phyloP scores from a whole-genome alignment of 2,888 invertebrate genomes.

The Sinelater perroti region DNA sequence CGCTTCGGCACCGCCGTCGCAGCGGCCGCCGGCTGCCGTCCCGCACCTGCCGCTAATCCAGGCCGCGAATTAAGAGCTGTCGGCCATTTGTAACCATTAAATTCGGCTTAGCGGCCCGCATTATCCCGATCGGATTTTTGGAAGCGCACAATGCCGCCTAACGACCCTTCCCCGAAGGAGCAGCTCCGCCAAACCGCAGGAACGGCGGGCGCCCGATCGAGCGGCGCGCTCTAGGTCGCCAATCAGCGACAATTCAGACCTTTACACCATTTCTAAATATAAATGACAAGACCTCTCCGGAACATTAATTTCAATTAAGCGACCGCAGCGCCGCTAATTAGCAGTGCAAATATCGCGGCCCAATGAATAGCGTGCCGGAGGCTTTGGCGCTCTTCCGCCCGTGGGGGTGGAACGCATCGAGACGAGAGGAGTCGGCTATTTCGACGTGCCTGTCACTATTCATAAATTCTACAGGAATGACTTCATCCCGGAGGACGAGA shows the following conservation, averaged over 20 bases:
- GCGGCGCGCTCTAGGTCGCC: constrained; percentile 17
- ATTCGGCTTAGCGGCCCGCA: constrained; percentile 2
- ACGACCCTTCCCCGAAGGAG: no score
- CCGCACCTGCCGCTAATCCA: constrained; percentile 27
- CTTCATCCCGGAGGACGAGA: constrained; percentile 1
- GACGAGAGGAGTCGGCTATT: not conserved
- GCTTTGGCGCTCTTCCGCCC: no score
- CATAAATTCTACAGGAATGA: constrained; percentile 14
- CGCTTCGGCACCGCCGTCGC: constrained; percentile 31
- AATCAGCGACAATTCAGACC: constrained; percentile 28
- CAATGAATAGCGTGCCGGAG: no score
- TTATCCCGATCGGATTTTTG: constrained; percentile 15
- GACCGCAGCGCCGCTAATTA: constrained; percentile 21
- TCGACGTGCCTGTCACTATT: not conserved
- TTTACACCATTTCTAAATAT: constrained; percentile 36
- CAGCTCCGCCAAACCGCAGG: no score
- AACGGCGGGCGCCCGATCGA: no score
- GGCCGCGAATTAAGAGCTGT: constrained; percentile 29
- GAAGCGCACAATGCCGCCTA: constrained; percentile 27
- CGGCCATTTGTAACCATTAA: constrained; percentile 25
- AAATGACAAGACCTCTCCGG: constrained; percentile 17
- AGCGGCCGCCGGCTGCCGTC: constrained; percentile 16
- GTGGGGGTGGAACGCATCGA: no score
- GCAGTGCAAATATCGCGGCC: no score
- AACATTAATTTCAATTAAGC: constrained; percentile 29